Conservation (phyloP, 1,140 invertebrate species). For the Ceratina japonica region DNA sequence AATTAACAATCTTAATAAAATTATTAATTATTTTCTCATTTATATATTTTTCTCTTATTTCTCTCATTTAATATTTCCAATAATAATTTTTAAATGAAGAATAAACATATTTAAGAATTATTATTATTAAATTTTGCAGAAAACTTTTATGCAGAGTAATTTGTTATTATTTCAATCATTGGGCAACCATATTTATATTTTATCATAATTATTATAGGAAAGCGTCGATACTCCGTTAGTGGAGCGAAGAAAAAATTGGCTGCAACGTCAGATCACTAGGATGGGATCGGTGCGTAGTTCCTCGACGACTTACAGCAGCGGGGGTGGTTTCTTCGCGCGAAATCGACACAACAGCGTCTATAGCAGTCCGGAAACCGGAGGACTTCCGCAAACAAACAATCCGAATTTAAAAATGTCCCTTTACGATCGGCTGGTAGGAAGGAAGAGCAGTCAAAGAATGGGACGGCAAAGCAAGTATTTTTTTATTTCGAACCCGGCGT, state of each 20-base stretch:
- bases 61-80: too few relatives aligned
- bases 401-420: conserved; percentile 86
- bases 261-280: conserved; percentile 88
- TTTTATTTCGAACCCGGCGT: too few relatives aligned
- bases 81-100: too few relatives aligned
- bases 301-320: conserved; percentile 89
- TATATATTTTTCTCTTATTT: too few relatives aligned
- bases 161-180: not conserved
- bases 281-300: conserved; percentile 91
- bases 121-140: not conserved
- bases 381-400: conserved; percentile 69
- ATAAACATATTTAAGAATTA: too few relatives aligned
- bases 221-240: conserved; percentile 92
- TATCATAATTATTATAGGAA: conserved; percentile 80
- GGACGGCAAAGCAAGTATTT: conserved; percentile 82
- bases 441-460: conserved; percentile 87
- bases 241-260: conserved; percentile 91
- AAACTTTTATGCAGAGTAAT: not conserved
- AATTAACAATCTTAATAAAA: too few relatives aligned
- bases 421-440: conserved; percentile 88
- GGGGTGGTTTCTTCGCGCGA: conserved; percentile 86
- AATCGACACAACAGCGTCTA: conserved; percentile 88
- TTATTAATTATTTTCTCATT: too few relatives aligned
- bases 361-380: conserved; percentile 87
- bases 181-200: not conserved